Base-by-base conservation (phyloP, 2,888 invertebrate genomes). In the Acronicta leporina region DNA sequence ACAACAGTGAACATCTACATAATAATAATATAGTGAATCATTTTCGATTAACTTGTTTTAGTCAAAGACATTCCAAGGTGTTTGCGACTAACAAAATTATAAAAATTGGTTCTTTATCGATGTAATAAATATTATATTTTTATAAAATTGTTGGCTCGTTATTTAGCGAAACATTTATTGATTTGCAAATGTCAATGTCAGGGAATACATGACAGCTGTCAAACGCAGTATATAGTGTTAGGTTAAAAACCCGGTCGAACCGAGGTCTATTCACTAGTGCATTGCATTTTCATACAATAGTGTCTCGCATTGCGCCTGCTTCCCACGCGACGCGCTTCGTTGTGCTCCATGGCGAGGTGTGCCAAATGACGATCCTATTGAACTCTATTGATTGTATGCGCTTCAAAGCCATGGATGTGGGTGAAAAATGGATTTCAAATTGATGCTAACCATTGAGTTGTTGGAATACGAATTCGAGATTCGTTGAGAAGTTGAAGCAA, bases 281-380 rank as follows among this genome's bases (percentile, higher is more conserved):
- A 45, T 9, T 38, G 52, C n/a, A 53, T 61, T 55, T 56, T 55
- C 52, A 61, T 54, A 71, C 61, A 69, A 71, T 61, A 13, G 53
- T 38, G 50, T 46, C 42, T 56, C 42, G 41, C 38, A 61, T 56
- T 61, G 56, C 61, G 46, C 52, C 6, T 41, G 56, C 50, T 69
- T 69, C 69, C 69, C 69, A 71, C 69, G 69, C 72, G 53, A 52
- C 68, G 15, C 52, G 60, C 42, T 35, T 40, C 44, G 56, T 47
- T 54, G 27, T 38, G 43, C 11, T 20, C 25, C 61, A 60, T 30
- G 25, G 14, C 3, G 46, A 69, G 67, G 69, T 61, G 69, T 56
- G 72, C 67, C 69, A 65, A 56, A 63, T 57, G 72, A 40, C 43
- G 61, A 38, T 40, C n/a, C 55, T 35, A 69, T 71, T 69, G 43